Evolutionary conservation across 2,113 vertebrate genomes (phyloP).

Genomic region (Chlorodrepanis virens): DNA sequence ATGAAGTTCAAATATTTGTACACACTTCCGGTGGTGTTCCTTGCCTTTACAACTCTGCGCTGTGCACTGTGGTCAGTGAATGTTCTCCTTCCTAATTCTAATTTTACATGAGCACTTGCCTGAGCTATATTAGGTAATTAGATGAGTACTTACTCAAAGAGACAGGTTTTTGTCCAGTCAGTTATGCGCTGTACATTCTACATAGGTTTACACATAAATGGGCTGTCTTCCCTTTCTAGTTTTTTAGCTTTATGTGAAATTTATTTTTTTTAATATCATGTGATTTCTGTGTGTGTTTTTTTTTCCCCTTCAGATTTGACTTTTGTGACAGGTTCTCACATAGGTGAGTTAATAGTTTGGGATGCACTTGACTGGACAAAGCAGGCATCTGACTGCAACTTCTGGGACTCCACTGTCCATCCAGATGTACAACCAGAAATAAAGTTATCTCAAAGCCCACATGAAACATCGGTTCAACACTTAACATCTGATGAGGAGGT

Average conservation of each 20-base stretch:
- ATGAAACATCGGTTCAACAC: slow-evolving; percentile 88
- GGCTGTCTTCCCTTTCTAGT: neutral
- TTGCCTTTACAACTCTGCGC: neutral
- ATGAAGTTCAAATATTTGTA: neutral
- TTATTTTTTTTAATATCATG: neutral
- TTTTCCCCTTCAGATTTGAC: slow-evolving; percentile 63
- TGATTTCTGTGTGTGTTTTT: neutral
- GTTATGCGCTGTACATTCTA: neutral
- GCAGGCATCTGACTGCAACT: slow-evolving; percentile 81
- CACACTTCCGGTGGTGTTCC: neutral
- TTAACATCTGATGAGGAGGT: slow-evolving; percentile 87
- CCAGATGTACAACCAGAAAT: slow-evolving; percentile 80
- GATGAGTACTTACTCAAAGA: neutral
- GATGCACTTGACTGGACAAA: slow-evolving; percentile 84
- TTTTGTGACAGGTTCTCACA: slow-evolving; percentile 89
- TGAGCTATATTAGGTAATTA: neutral
- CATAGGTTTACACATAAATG: neutral
- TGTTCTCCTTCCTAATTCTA: neutral
- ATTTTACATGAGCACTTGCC: neutral
- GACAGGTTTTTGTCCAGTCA: neutral
- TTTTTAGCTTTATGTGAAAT: neutral
- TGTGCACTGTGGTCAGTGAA: neutral
- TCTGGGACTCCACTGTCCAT: slow-evolving; percentile 82
- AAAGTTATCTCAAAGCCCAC: slow-evolving; percentile 82
- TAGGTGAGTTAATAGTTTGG: slow-evolving; percentile 93